Evolutionary conservation across 1,140 invertebrate genomes (phyloP).

Genomic region (Chymomyza costata): DNA sequence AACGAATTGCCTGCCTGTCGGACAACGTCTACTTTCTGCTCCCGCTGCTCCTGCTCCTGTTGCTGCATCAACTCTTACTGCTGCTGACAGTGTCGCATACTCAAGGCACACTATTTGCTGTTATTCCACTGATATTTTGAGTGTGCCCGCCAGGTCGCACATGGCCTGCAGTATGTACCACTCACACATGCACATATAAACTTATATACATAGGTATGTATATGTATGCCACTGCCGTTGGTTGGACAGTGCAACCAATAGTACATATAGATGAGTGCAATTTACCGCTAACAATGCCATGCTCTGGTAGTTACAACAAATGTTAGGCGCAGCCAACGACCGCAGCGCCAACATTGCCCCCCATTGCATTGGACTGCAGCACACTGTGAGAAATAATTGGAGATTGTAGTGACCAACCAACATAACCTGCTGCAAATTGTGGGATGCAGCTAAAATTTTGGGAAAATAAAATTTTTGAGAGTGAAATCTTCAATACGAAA

Average conservation of each 20-base stretch:
- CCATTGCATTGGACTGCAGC: slow-evolving; percentile 16
- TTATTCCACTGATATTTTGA: slow-evolving; percentile 71
- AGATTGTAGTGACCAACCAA: too few relatives aligned
- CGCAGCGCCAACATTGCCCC: slow-evolving; percentile 26
- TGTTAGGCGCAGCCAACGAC: slow-evolving; percentile 68
- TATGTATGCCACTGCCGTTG: neutral
- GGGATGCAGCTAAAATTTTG: too few relatives aligned
- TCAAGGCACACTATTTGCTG: slow-evolving; percentile 70
- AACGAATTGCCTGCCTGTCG: slow-evolving; percentile 61
- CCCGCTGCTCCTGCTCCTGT: slow-evolving; percentile 18
- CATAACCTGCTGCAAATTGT: too few relatives aligned
- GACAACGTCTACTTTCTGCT: slow-evolving; percentile 21
- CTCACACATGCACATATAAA: neutral
- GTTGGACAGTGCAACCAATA: slow-evolving; percentile 29
- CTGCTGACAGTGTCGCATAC: slow-evolving; percentile 68
- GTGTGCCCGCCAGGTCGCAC: slow-evolving; percentile 33
- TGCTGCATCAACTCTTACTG: slow-evolving; percentile 33
- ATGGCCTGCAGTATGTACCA: neutral
- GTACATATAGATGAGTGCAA: slow-evolving; percentile 69
- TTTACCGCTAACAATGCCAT: slow-evolving; percentile 73
- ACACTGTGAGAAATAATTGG: too few relatives aligned
- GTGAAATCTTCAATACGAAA: too few relatives aligned
- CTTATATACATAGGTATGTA: neutral
- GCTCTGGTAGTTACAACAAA: slow-evolving; percentile 69
- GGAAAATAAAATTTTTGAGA: too few relatives aligned